Conservation (phyloP, 2,888 invertebrate species). For the Crepidodera aurea region DNA sequence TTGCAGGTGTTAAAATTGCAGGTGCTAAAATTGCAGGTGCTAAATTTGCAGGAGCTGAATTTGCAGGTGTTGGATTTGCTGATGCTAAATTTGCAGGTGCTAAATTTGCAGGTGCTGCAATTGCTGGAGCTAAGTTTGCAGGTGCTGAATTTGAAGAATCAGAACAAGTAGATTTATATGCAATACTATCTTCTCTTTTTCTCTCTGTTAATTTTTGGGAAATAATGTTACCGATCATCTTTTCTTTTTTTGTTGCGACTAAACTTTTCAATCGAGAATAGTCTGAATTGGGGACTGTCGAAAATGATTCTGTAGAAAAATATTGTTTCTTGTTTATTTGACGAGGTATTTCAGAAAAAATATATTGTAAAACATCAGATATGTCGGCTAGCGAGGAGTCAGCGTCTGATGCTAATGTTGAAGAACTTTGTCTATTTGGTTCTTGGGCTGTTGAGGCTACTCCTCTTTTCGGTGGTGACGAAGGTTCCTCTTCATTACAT, state of each 20-base stretch:
- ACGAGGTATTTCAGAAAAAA: slow-evolving; percentile 3
- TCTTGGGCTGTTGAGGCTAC: not conserved
- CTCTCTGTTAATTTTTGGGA: no score
- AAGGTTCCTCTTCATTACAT: no score
- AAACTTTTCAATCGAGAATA: not conserved
- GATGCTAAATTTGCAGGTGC: not conserved
- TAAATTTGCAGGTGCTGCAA: no score
- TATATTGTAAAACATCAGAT: slow-evolving; percentile 2
- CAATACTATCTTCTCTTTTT: not conserved
- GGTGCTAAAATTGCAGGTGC: not conserved
- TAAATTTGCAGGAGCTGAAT: not conserved
- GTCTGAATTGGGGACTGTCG: not conserved
- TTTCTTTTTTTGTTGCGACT: not conserved
- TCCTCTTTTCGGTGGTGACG: not conserved
- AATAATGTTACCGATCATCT: not conserved
- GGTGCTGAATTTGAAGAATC: no score
- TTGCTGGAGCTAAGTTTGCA: no score
- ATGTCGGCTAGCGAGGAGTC: not conserved
- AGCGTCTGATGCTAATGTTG: not conserved
- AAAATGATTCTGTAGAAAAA: not conserved
- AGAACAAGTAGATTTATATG: not conserved
- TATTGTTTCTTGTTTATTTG: not conserved
- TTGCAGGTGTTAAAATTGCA: not conserved
- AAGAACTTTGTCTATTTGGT: not conserved
- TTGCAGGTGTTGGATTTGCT: not conserved